These are phyloP conservation scores for Acleris laterana DNA, from an alignment of 2,888 invertebrate species.

Conservation along the genomic window DNA sequence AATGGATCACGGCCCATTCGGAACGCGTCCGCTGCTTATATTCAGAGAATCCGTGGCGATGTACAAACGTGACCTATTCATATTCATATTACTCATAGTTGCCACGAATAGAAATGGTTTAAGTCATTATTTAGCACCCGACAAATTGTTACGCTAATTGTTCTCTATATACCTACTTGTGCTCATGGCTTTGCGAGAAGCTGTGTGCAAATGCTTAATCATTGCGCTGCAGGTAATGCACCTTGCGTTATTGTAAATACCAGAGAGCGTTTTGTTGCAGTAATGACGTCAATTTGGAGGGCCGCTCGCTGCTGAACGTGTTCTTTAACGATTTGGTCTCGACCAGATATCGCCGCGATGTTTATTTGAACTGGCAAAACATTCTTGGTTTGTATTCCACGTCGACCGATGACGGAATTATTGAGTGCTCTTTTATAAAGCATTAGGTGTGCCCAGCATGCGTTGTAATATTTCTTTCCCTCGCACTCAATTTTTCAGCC, in stretches of 20 bases:
- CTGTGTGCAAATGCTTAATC: neutral
- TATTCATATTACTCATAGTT: neutral
- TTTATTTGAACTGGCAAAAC: slow-evolving; percentile 88
- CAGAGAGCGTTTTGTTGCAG: slow-evolving; percentile 58
- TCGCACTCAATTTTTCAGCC: no score
- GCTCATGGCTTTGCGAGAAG: neutral
- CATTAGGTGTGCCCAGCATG: no score
- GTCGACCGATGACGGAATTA: slow-evolving; percentile 11
- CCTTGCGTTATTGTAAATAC: slow-evolving; percentile 6
- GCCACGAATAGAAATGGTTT: no score
- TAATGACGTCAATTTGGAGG: slow-evolving; percentile 66
- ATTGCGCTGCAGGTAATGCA: neutral
- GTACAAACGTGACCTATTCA: neutral
- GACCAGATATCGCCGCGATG: slow-evolving; percentile 86
- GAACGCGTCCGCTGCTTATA: neutral
- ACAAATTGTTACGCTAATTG: neutral
- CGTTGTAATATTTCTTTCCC: no score
- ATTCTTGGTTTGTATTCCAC: slow-evolving; percentile 82
- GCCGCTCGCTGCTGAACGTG: slow-evolving; percentile 85
- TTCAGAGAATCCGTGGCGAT: neutral
- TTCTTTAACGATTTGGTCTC: slow-evolving; percentile 88
- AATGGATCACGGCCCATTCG: neutral
- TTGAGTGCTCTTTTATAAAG: slow-evolving; percentile 9
- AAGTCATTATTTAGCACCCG: neutral
- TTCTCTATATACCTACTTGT: neutral